Evolutionary conservation across 2,113 vertebrate genomes (phyloP).

Genomic region (Holacanthus passer): DNA sequence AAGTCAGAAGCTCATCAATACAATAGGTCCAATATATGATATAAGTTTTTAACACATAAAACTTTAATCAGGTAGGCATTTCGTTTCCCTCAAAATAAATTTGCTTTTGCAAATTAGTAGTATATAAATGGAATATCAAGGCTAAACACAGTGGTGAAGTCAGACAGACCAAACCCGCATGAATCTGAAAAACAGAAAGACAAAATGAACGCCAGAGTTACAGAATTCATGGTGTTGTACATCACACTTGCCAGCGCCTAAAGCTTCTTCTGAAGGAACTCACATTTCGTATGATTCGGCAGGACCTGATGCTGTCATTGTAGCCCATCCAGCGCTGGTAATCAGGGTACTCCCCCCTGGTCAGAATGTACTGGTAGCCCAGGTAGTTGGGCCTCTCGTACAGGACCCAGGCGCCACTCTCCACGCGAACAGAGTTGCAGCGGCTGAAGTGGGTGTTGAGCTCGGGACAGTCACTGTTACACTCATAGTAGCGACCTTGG

Average conservation of each 20-base stretch:
- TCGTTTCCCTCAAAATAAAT: neutral
- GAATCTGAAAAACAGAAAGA: neutral
- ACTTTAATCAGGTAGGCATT: neutral
- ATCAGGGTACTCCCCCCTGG: slow-evolving; percentile 69
- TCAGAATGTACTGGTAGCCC: slow-evolving; percentile 70
- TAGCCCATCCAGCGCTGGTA: slow-evolving; percentile 67
- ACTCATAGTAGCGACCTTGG: slow-evolving; percentile 70
- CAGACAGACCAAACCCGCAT: neutral
- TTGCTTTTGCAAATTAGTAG: neutral
- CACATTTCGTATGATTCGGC: slow-evolving; percentile 45
- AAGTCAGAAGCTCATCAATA: too few species aligned
- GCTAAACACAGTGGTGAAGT: neutral
- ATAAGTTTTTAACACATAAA: too few species aligned
- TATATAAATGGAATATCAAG: neutral
- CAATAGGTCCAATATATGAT: too few species aligned
- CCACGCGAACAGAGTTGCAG: slow-evolving; percentile 73
- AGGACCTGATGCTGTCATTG: slow-evolving; percentile 63
- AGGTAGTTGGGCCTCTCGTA: slow-evolving; percentile 67
- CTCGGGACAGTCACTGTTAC: slow-evolving; percentile 69
- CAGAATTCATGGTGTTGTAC: too few species aligned
- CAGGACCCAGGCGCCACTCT: slow-evolving; percentile 75
- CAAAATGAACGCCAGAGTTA: neutral
- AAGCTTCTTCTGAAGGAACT: slow-evolving; percentile 5
- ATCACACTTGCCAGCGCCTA: too few species aligned
- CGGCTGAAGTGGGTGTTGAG: slow-evolving; percentile 63